These are phyloP conservation scores for Netelia melanura DNA, from an alignment of 2,888 invertebrate species.

Conservation along the genomic window DNA sequence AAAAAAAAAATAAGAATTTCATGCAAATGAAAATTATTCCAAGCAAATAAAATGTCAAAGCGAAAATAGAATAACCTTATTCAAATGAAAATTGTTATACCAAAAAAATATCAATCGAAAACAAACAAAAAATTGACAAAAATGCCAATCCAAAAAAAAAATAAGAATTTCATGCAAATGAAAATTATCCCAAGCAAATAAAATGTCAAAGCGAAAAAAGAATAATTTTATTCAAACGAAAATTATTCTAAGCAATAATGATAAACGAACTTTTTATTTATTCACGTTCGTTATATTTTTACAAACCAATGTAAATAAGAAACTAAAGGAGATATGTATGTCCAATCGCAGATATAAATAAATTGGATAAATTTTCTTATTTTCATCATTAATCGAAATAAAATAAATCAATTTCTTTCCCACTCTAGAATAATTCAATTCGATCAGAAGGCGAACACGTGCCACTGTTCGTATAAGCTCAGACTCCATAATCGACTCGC, in stretches of 20 bases:
- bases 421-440: neutral
- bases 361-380: too few species aligned
- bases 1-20: neutral
- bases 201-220: too few species aligned
- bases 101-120: too few species aligned
- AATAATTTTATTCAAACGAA: too few species aligned
- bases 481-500: conserved; percentile 38
- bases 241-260: neutral
- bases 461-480: conserved; percentile 54
- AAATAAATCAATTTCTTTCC: conserved; percentile 29
- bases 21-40: neutral
- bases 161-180: too few species aligned
- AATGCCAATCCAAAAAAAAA: neutral
- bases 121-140: neutral
- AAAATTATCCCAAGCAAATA: too few species aligned
- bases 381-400: neutral
- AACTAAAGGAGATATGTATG: neutral
- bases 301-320: neutral
- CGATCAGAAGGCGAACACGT: conserved; percentile 28
- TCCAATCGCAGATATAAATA: too few species aligned
- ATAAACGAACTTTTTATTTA: neutral
- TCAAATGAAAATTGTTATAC: too few species aligned
- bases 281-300: neutral
- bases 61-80: too few species aligned
- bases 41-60: too few species aligned